Conservation (phyloP, 1,140 invertebrate genomes). For the Drosophila pachea region DNA sequence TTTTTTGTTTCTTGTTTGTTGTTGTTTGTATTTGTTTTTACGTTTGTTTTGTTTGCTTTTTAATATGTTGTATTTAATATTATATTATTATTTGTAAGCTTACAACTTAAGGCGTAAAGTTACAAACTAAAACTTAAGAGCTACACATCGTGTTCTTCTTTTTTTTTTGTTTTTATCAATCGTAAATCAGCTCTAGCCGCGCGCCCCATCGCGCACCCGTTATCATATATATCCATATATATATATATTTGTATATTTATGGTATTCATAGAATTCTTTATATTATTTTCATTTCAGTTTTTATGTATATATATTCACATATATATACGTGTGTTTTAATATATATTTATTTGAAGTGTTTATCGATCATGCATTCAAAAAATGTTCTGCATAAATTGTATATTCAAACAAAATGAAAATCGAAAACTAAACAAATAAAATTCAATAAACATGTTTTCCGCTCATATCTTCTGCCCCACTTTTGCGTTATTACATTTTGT, state of each 20-base stretch:
- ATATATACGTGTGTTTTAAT: slow-evolving; percentile 29
- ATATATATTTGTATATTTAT: slow-evolving; percentile 22
- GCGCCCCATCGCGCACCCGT: too few relatives aligned
- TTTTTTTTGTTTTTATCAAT: slow-evolving; percentile 40
- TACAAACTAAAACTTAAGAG: slow-evolving; percentile 74
- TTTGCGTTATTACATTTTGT: slow-evolving; percentile 15
- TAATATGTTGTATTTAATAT: slow-evolving; percentile 76
- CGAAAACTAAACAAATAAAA: slow-evolving; percentile 19
- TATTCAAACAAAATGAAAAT: slow-evolving; percentile 46
- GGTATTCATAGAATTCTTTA: slow-evolving; percentile 43
- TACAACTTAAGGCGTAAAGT: slow-evolving; percentile 78
- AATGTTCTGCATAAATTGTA: slow-evolving; percentile 18
- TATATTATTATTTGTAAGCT: slow-evolving; percentile 75
- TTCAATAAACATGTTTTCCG: slow-evolving; percentile 13
- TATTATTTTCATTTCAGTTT: slow-evolving; percentile 14
- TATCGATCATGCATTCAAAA: slow-evolving; percentile 44
- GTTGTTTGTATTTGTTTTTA: slow-evolving; percentile 60
- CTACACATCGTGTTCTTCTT: slow-evolving; percentile 59
- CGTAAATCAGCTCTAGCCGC: slow-evolving; percentile 54
- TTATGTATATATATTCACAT: slow-evolving; percentile 19
- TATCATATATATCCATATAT: slow-evolving; percentile 16
- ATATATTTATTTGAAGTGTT: slow-evolving; percentile 51
- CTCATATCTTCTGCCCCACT: slow-evolving; percentile 18
- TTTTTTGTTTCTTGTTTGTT: slow-evolving; percentile 54
- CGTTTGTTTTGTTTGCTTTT: slow-evolving; percentile 67